Conservation (phyloP, 2,888 invertebrate genomes). For the Spicauda simplicius region DNA sequence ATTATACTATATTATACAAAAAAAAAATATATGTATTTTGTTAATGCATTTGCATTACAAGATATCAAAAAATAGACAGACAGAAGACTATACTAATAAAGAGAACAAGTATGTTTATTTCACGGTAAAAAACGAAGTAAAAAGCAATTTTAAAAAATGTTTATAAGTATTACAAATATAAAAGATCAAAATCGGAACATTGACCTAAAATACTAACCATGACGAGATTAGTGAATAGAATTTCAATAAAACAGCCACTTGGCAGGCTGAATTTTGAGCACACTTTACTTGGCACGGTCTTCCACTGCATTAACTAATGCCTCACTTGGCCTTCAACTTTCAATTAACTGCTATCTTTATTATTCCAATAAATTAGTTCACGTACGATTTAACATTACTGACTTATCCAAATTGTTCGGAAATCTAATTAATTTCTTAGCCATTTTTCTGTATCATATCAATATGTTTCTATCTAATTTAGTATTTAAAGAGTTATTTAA, state of each 20-base stretch:
- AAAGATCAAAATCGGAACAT: constrained; percentile 9
- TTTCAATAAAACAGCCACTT: constrained; percentile 35
- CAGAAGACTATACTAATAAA: too few relatives aligned
- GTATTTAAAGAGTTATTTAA: too few relatives aligned
- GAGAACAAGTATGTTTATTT: too few relatives aligned
- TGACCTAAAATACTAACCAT: constrained; percentile 29
- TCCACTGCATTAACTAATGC: constrained; percentile 37
- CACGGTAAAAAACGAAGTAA: too few relatives aligned
- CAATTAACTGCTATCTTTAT: constrained; percentile 34
- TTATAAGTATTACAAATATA: background rate
- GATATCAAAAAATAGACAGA: too few relatives aligned
- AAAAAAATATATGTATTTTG: too few relatives aligned
- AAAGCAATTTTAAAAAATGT: too few relatives aligned
- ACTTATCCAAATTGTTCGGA: background rate
- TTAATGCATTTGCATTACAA: too few relatives aligned
- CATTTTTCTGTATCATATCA: too few relatives aligned
- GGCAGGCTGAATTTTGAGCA: constrained; percentile 29
- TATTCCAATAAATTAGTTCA: constrained; percentile 14
- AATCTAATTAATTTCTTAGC: background rate
- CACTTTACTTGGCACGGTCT: constrained; percentile 34
- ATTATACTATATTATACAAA: too few relatives aligned
- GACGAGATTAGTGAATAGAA: constrained; percentile 32
- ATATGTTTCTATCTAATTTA: too few relatives aligned
- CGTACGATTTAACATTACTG: background rate
- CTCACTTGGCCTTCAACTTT: constrained; percentile 32